Evolutionary conservation across 2,888 invertebrate genomes (phyloP).

Genomic region (Rotaria sp.): DNA sequence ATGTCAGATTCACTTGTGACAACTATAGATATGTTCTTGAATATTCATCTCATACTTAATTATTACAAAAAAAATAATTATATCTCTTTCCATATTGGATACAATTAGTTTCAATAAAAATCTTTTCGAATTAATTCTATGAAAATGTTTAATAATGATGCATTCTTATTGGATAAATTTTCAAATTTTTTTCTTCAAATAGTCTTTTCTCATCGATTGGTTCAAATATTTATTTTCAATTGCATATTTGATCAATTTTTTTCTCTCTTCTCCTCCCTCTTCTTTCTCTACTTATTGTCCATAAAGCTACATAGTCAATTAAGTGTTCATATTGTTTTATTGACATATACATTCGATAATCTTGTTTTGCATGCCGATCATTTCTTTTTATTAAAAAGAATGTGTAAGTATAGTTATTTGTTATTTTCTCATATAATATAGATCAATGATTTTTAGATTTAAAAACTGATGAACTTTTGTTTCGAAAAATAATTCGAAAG

Average conservation of each 20-base stretch:
- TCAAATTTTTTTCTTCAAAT: neutral
- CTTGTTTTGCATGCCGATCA: slow-evolving; percentile 7
- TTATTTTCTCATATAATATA: neutral
- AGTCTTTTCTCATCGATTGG: neutral
- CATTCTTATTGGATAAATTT: neutral
- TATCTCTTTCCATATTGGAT: too few species aligned
- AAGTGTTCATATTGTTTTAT: neutral
- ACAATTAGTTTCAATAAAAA: too few species aligned
- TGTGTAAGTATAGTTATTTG: neutral
- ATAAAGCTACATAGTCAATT: neutral
- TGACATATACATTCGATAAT: slow-evolving; percentile 1
- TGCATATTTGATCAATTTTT: neutral
- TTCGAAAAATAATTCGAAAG: neutral
- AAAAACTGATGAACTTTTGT: too few species aligned
- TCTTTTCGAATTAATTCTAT: too few species aligned
- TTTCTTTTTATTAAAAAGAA: neutral
- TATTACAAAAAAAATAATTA: too few species aligned
- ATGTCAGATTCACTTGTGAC: too few species aligned
- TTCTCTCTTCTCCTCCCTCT: neutral
- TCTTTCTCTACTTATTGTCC: neutral
- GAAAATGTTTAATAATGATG: neutral
- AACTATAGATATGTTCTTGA: too few species aligned
- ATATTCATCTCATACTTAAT: too few species aligned
- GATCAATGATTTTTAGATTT: neutral
- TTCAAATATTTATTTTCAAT: neutral